Evolutionary conservation across 2,888 invertebrate species (phyloP).

Genomic region (Patella ulyssiponensis): DNA sequence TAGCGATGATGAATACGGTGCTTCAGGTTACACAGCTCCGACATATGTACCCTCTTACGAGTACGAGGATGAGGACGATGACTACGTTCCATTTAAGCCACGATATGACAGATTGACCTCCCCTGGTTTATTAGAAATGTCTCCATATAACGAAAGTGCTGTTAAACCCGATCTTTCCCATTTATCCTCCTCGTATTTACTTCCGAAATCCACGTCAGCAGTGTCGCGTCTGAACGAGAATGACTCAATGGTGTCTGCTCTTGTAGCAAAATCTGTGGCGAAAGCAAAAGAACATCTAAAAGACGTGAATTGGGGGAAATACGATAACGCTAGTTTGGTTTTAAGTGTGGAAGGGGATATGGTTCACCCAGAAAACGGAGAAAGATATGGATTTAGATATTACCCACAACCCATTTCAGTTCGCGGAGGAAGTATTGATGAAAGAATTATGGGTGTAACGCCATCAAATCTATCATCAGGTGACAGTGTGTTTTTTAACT

Average conservation of each 20-base stretch:
- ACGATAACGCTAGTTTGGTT: slow-evolving; percentile 57
- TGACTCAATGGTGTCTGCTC: slow-evolving; percentile 50
- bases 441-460: background rate
- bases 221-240: slow-evolving; percentile 30
- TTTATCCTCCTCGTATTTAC: background rate
- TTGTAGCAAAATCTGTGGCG: slow-evolving; percentile 55
- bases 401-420: slow-evolving; percentile 58
- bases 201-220: background rate
- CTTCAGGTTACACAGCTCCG: slow-evolving; percentile 10
- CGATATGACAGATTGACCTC: slow-evolving; percentile 39
- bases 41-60: slow-evolving; percentile 33
- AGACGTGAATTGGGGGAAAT: slow-evolving; percentile 50
- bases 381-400: slow-evolving; percentile 55
- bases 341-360: slow-evolving; percentile 62
- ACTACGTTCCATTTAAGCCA: slow-evolving; percentile 59
- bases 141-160: slow-evolving; percentile 17
- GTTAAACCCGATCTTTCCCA: slow-evolving; percentile 1
- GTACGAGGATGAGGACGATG: slow-evolving; percentile 38
- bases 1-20: slow-evolving; percentile 41
- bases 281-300: slow-evolving; percentile 52
- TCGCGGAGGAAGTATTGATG: slow-evolving; percentile 39
- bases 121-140: slow-evolving; percentile 33
- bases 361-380: slow-evolving; percentile 45
- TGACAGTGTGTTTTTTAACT: slow-evolving; percentile 37
- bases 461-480: slow-evolving; percentile 14